Conservation (phyloP, 2,113 vertebrate species). For the Cinclus mexicanus region DNA sequence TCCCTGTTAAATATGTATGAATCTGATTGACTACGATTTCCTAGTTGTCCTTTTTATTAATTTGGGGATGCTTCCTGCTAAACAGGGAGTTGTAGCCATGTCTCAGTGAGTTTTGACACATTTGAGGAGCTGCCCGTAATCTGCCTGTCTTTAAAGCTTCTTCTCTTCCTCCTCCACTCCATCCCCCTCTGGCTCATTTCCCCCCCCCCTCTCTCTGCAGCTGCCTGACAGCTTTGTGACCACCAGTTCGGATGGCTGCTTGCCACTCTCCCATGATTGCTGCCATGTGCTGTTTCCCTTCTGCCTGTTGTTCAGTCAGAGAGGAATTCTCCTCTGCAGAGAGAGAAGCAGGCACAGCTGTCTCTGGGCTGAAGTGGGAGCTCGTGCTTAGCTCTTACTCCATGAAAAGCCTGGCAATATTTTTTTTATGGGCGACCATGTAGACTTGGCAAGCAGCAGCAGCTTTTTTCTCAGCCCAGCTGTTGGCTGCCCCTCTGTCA, state of each 20-base stretch:
- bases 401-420: not conserved
- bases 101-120: not conserved
- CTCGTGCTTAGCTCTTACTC: not conserved
- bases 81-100: not conserved
- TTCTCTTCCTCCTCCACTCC: conserved; percentile 21
- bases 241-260: conserved; percentile 45
- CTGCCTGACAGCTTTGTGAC: conserved; percentile 63
- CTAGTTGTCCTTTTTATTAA: not conserved
- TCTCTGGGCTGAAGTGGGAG: not conserved
- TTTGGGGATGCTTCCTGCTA: not conserved
- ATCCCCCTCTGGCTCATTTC: not conserved
- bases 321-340: not conserved
- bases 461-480: not conserved
- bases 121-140: not conserved
- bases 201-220: not conserved
- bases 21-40: not conserved
- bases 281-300: conserved; percentile 54
- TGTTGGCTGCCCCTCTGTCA: not conserved
- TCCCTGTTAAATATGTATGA: conserved; percentile 41
- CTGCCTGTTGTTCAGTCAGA: not conserved
- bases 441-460: not conserved
- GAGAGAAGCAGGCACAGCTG: not conserved
- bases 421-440: not conserved
- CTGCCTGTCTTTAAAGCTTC: not conserved
- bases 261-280: conserved; percentile 56